A percentile compares a stretch with the other conserved stretches of the same genome.
Conservation (phyloP, 2,797 vertebrate genomes). For the Streptopelia turtur region DNA sequence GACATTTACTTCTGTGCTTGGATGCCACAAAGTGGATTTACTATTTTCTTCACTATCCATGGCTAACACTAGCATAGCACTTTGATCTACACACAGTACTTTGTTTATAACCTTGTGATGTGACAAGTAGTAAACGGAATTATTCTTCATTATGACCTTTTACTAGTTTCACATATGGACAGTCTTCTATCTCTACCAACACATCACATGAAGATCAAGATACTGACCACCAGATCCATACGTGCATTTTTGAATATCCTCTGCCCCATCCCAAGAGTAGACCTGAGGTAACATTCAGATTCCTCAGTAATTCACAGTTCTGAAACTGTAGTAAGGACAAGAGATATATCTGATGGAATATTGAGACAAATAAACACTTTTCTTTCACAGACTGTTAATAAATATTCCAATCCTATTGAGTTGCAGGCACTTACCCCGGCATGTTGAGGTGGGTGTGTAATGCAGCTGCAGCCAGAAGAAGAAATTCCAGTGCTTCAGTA, state of each 20-base stretch:
- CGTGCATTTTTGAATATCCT: fast-evolving
- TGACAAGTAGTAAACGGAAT: not conserved
- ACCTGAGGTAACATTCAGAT: not conserved
- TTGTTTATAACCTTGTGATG: not conserved
- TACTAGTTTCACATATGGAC: not conserved
- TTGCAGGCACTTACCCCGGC: not conserved
- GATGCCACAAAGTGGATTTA: not conserved
- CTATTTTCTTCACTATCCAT: not conserved
- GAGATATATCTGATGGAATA: not conserved
- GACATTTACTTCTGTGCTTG: not conserved
- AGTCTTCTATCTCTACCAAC: not conserved
- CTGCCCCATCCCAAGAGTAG: not conserved
- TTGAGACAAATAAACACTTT: not conserved
- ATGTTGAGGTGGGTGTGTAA: not conserved
- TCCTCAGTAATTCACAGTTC: not conserved
- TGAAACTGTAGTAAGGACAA: not conserved
- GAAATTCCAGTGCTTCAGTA: not conserved
- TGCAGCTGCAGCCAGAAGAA: not conserved
- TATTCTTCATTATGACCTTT: not conserved
- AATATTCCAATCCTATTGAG: not conserved
- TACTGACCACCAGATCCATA: no score
- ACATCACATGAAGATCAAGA: not conserved
- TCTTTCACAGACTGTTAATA: not conserved
- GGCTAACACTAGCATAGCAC: not conserved
- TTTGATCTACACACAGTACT: not conserved